Base-by-base conservation (phyloP, 92 coral and sea anemone genomes). In the Phenganax subtilis region DNA sequence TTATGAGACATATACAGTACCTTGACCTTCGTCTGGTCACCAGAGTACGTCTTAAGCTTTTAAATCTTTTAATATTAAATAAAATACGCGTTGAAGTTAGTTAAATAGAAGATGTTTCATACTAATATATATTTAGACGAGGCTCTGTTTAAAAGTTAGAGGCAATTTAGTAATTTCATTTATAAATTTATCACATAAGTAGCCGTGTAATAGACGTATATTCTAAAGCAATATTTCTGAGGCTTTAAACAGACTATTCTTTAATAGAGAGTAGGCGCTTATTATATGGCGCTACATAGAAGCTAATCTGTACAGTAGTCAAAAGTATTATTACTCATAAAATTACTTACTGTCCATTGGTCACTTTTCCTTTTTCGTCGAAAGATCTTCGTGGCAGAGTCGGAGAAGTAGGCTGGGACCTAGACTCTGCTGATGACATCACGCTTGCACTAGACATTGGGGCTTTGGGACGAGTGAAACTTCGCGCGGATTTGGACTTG, bases 361-460 rank as follows among this genome's bases (percentile, higher is more conserved):
- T 69, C 51, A 17, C 54, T 80, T 79, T 84, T 58, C 56, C 88
- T 59, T 85, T 92, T 30, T 91, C 97, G n/a, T 81, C 81, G 72
- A 52, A 73, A 57, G 85, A 73, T 75, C 87, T 94, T 56, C 98
- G 85, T 72, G 88, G 88, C 75, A 85, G 83, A 31, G 93, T 89
- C 57, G 98, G 98, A 27, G 97, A 92, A 70, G 97, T 67, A 20
- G 98, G 98, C 80, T 94, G 98, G 55, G 98, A 94, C 61, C 97
- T 80, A 54, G 97, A 87, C 62, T 79, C 85, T 3, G 74, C 11
- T 57, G 61, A 69, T 60, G 80, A 75, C 76, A 85, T 63, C 51
- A 65, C 84, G 55, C 88, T 81, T 0, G 82, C 71, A 80, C 74
- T 76, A 63, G 86, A 77, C 20, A 90, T 90, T 14, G 83, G 72